These are phyloP conservation scores for Vulpes ferrilata DNA, from an alignment of 2,113 vertebrate species.

Conservation along the genomic window DNA sequence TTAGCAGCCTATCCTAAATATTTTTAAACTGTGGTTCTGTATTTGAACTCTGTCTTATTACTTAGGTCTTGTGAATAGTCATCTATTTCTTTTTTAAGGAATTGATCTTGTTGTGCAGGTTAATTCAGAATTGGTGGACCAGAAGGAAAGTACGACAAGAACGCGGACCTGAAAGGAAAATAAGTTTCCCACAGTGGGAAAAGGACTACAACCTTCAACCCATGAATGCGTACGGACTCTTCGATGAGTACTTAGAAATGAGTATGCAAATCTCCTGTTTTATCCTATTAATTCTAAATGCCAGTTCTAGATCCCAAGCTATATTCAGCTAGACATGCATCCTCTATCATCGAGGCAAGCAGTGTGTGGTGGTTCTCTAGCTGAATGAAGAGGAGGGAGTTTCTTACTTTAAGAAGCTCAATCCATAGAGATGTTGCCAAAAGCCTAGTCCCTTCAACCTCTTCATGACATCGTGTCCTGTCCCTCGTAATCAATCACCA, in stretches of 20 bases:
- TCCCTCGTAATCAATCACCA: background rate
- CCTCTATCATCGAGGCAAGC: background rate
- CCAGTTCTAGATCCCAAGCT: background rate
- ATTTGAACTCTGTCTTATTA: background rate
- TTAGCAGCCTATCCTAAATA: background rate
- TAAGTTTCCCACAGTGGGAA: slow-evolving; percentile 95
- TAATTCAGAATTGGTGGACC: slow-evolving; percentile 97
- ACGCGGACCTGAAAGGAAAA: slow-evolving; percentile 89
- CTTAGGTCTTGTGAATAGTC: background rate
- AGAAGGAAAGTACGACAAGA: slow-evolving; percentile 92
- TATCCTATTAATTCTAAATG: slow-evolving; percentile 44
- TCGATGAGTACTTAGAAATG: slow-evolving; percentile 99
- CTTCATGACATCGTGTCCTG: background rate
- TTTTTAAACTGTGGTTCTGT: background rate
- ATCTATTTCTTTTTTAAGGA: background rate
- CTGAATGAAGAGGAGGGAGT: background rate
- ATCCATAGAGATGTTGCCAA: background rate
- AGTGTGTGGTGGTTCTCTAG: background rate
- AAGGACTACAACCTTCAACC: slow-evolving; percentile 96
- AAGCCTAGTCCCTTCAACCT: background rate
- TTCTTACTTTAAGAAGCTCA: background rate
- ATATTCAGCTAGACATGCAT: background rate
- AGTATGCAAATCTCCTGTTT: slow-evolving; percentile 88
- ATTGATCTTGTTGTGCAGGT: slow-evolving; percentile 82
- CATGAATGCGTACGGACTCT: slow-evolving; percentile 96